A percentile compares a stretch with the other conserved stretches of the same genome.
Evolutionary conservation across 2,888 invertebrate species (phyloP).

Genomic region (Ormyrus labotus): DNA sequence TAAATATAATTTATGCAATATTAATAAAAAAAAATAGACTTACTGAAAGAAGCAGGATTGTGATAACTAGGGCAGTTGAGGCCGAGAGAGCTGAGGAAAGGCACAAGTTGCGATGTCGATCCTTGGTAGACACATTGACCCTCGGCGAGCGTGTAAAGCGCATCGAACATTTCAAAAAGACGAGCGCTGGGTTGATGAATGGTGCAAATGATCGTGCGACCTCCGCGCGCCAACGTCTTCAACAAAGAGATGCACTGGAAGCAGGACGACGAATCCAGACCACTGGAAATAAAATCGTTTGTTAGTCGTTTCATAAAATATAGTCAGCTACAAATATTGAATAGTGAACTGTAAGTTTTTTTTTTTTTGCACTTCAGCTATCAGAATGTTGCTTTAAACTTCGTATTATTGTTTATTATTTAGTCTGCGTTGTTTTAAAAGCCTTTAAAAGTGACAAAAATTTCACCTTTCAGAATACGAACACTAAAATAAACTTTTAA

Average conservation of each 20-base stretch:
- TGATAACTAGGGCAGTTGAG: slow-evolving; percentile 96
- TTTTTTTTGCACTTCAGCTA: no score
- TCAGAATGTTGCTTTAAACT: no score
- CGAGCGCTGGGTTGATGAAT: slow-evolving; percentile 98
- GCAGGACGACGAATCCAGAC: slow-evolving; percentile 95
- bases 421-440: no score
- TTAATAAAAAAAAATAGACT: slow-evolving; percentile 61
- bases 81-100: slow-evolving; percentile 87
- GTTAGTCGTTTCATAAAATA: background rate
- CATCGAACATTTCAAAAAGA: slow-evolving; percentile 97
- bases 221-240: slow-evolving; percentile 92
- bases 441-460: no score
- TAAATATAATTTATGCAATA: background rate
- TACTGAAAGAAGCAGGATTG: slow-evolving; percentile 95
- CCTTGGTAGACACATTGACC: slow-evolving; percentile 97
- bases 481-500: background rate
- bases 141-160: slow-evolving; percentile 94
- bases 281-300: slow-evolving; percentile 78
- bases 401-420: no score
- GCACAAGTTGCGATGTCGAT: slow-evolving; percentile 89
- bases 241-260: slow-evolving; percentile 94
- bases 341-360: no score
- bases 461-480: background rate
- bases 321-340: background rate
- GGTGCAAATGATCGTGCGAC: slow-evolving; percentile 95